Percentiles rank a stretch among this genome's conserved stretches.
Evolutionary conservation across 2,888 invertebrate species (phyloP).

Genomic region (Melieria omissa): DNA sequence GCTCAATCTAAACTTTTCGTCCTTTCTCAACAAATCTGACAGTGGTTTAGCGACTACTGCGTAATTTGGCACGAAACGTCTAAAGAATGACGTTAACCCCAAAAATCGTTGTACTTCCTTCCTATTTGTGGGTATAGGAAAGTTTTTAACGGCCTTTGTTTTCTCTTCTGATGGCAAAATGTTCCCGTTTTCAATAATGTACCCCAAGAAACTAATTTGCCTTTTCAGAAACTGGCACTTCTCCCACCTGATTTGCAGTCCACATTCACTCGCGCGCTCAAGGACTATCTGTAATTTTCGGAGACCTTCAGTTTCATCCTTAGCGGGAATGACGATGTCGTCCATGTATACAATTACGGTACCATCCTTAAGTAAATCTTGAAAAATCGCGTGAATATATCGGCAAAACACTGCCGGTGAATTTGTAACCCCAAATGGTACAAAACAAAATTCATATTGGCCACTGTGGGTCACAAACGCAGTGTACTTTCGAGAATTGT

Average conservation of each 20-base stretch:
- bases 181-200: constrained; percentile 35
- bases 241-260: constrained; percentile 37
- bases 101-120: constrained; percentile 42
- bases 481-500: not conserved
- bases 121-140: constrained; percentile 37
- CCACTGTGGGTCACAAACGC: constrained; percentile 56
- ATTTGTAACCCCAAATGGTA: constrained; percentile 62
- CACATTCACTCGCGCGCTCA: constrained; percentile 20
- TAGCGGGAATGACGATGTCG: constrained; percentile 36
- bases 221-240: constrained; percentile 40
- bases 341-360: constrained; percentile 35
- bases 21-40: constrained; percentile 32
- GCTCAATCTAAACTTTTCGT: constrained; percentile 35
- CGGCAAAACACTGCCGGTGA: constrained; percentile 46
- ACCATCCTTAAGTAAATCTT: constrained; percentile 18
- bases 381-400: constrained; percentile 29
- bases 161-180: constrained; percentile 38
- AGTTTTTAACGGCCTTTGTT: constrained; percentile 37
- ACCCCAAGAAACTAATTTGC: constrained; percentile 41
- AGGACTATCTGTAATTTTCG: constrained; percentile 31
- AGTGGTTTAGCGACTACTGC: constrained; percentile 13
- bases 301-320: constrained; percentile 29
- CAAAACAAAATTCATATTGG: constrained; percentile 50
- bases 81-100: constrained; percentile 38
- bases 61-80: not conserved